These are phyloP conservation scores for Aplidium turbinatum DNA, from an alignment of 23 tunicate genomes.

Conservation along the genomic window DNA sequence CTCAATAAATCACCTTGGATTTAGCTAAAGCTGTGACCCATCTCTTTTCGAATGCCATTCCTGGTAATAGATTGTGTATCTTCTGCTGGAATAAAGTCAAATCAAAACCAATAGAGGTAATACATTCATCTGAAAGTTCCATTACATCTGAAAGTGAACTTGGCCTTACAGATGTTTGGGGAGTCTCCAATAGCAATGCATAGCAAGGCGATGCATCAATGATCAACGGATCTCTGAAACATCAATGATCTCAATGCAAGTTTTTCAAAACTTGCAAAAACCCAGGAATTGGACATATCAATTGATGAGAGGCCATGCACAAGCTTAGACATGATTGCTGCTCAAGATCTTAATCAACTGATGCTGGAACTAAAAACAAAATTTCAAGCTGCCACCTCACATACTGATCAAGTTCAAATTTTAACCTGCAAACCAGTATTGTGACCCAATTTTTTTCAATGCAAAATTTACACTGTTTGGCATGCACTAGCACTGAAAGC, in stretches of 20 bases:
- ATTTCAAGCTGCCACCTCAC: conserved; percentile 7
- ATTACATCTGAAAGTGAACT: background rate
- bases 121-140: background rate
- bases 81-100: background rate
- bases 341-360: conserved; percentile 21
- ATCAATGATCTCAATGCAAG: conserved; percentile 16
- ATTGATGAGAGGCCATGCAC: conserved; percentile 17
- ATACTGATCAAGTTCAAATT: conserved; percentile 25
- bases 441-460: conserved; percentile 22
- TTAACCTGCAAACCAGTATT: conserved; percentile 19
- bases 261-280: conserved; percentile 35
- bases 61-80: background rate
- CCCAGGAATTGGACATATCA: conserved; percentile 20
- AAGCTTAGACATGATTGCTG: conserved; percentile 25
- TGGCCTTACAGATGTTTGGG: conserved; percentile 9
- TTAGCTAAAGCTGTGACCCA: too few species aligned
- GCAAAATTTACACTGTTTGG: conserved; percentile 19
- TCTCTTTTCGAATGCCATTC: background rate
- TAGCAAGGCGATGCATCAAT: conserved; percentile 16
- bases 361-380: conserved; percentile 15
- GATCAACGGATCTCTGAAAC: conserved; percentile 7
- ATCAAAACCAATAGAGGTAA: background rate
- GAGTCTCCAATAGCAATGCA: conserved; percentile 28
- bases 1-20: too few species aligned
- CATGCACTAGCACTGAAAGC: conserved; percentile 16